Evolutionary conservation across 2,888 invertebrate species (phyloP), one percentile per base, ranked within the genome.

Genomic region (Leptinotarsa rubiginosa): DNA sequence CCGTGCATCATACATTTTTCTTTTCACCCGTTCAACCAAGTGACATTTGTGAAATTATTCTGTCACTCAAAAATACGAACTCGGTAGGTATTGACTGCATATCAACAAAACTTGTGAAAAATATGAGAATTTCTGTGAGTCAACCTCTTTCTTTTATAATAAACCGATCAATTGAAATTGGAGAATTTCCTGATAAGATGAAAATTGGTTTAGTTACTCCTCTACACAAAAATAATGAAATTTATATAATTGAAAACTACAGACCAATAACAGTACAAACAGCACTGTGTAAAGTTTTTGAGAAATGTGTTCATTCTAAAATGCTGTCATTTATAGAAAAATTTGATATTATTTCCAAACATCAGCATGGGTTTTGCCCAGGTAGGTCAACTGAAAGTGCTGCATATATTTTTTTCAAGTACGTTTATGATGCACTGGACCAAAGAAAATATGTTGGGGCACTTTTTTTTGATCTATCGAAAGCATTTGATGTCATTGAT

Each of bases 311-410:
- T 65, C 41, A 65, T 65, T 31, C 20, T 13, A 65, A 65, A 65
- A 65, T 65, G 47, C 47, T 47, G 16, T 41, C 65, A 18, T 65
- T 65, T 20, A 20, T 65, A 16, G 65, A 65, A 16, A 15, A 65
- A 65, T 65, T 47, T 47, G 3, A 65, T 47, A 65, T 47, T 20
- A 65, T 65, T 20, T 47, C 65, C 18, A 16, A 65, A 65, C 54
- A n/a, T 31, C 69, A 52, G 47, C 31, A 69, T 69, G 69, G 69
- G 16, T 69, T 54, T 16, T 69, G 54, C 47, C 69, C 69, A 25
- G 69, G 52, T 56, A 69, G 69, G 54, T 69, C 69, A 16, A 69
- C 69, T 20, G 69, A 69, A 15, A 47, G 31, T 41, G 67, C 67
- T 22, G n/a, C n/a, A 20, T 20, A 20, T 2, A 20, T 20, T 20